Evolutionary conservation across 2,888 invertebrate genomes (phyloP), one percentile per base, ranked within the genome.

Genomic region (Bibio marci): DNA sequence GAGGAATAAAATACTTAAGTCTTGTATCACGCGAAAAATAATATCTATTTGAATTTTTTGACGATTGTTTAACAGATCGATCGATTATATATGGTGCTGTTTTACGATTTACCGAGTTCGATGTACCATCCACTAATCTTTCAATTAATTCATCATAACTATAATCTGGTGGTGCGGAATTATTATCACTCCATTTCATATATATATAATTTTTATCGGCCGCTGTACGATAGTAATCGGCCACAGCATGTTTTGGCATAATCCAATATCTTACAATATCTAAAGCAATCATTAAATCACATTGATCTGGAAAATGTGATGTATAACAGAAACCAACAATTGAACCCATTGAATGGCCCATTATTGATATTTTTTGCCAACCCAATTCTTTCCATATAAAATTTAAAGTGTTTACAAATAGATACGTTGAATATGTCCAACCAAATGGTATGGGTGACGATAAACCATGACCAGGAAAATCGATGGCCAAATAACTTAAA

Each of bases 321-420:
- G 73, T 63, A 48, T 72, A 80, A 4, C 71, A 59, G 51, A 71
- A 74, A 5, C 64, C 63, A 10, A 70, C 65, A 22, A 74, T 67
- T 0, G 71, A 70, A 17, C 78, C 75, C 69, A 78, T 67, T 0
- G 80, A 80, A 52, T 81, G 81, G 1, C 69, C 70, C 38, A 82
- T 47, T 30, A 82, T 52, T 3, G 77, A 74, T 1, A 80, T 62
- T 56, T 73, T 74, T 8, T 72, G 64, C 80, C 80, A 80, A 46
- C 71, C 67, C 48, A 73, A 77, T 50, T 77, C 65, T 14, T 73
- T 64, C 49, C 70, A 67, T 35, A 80, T 47, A 35, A 67, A 60
- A 27, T 69, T 58, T 12, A 82, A 53, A 27, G 69, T 39, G 48
- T 55, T 58, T 28, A 67, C 46, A 43, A 59, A 60, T 37, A 62